Base-by-base conservation (phyloP, 2,113 vertebrate genomes). In the Dissostichus mawsoni region DNA sequence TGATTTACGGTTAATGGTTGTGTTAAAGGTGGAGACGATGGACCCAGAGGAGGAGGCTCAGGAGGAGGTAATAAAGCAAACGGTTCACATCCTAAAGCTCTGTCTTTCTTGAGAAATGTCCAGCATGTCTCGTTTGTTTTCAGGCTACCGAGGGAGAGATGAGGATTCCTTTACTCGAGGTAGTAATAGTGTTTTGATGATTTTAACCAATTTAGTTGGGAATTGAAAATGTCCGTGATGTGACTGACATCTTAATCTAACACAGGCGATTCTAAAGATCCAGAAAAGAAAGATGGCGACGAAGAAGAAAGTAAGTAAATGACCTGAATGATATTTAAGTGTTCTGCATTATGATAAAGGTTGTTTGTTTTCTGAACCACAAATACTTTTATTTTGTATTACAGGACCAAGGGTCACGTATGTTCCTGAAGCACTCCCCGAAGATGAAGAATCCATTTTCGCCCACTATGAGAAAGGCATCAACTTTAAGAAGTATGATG, bases 401-500 rank as follows among this genome's bases (percentile, higher is more conserved):
- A 7, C 91, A 97, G 97, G 92, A 81, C 97, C 96, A 0, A 97
- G 82, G 80, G 96, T 99, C 81, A 97, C 95, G 0, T 99, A 99
- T 0, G 65, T 99, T 18, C 98, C 98, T 0, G 97, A 97, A 1
- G 92, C 96, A 8, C 96, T 97, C 5, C 92, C 97, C 23, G 96
- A 97, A 12, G 95, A 96, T 25, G 98, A 99, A 47, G 82, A 89
- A 2, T 88, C 96, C 2, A 94, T 99, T 67, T 99, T 99, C 91
- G 90, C 96, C 56, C 96, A 80, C 77, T 98, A 98, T 25, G 86
- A 96, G 78, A 93, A 93, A 0, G 98, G 98, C 73, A 96, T 97
- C 71, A 98, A 99, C 91, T 99, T 99, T 84, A 92, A 97, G 76
- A 99, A 99, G 90, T 99, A 99, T 7, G 98, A 99, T 74, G 94